Conservation (phyloP, 2,888 invertebrate species). For the Frankliniella fusca region DNA sequence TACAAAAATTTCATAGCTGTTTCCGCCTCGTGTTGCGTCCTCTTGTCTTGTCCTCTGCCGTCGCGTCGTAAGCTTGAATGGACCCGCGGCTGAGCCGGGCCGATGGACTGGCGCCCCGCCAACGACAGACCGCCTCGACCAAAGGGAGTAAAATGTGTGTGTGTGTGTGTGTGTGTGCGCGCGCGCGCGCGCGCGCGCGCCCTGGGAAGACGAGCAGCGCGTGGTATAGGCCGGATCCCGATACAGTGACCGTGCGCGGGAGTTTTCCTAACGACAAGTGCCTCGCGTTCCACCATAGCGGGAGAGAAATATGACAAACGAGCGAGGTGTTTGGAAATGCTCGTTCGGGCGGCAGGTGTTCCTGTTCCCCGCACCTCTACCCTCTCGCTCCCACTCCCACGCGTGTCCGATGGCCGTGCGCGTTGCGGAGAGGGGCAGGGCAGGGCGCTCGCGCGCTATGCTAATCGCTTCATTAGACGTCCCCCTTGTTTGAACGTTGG, state of each 20-base stretch:
- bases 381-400: not conserved
- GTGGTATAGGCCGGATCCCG: not conserved
- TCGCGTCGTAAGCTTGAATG: too few relatives aligned
- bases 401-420: too few relatives aligned
- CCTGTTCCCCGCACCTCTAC: not conserved
- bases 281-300: not conserved
- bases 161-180: not conserved
- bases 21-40: too few relatives aligned
- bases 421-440: not conserved
- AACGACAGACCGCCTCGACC: conserved; percentile 3
- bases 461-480: conserved; percentile 22
- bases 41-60: too few relatives aligned
- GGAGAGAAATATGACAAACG: not conserved
- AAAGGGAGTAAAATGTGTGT: not conserved
- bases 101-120: not conserved
- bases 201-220: not conserved
- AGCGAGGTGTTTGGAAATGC: not conserved
- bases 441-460: not conserved
- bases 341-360: not conserved
- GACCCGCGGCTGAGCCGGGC: not conserved
- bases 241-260: not conserved
- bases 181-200: not conserved
- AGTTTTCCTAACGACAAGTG: not conserved
- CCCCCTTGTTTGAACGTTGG: too few relatives aligned
- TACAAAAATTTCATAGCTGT: too few relatives aligned